Percentiles rank a stretch among this genome's conserved stretches.
Conservation (phyloP, 2,888 invertebrate genomes). For the Glyphotaelius pellucidus region DNA sequence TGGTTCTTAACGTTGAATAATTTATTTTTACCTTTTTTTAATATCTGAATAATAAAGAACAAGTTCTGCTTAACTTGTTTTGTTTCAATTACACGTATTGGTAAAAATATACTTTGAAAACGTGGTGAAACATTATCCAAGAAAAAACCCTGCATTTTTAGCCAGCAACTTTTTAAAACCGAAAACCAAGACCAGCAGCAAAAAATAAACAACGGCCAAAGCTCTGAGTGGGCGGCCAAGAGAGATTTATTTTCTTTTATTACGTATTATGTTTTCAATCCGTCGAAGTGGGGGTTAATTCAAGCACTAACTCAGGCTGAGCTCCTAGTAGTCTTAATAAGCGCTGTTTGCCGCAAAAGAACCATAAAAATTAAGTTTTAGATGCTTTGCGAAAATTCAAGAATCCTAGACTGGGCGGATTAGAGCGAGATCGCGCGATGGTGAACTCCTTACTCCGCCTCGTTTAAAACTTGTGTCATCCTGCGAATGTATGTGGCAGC, state of each 20-base stretch:
- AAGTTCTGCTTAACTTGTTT: no score
- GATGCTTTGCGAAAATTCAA: slow-evolving; percentile 37
- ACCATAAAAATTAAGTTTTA: slow-evolving; percentile 51
- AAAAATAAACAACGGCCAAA: neutral
- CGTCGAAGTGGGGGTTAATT: slow-evolving; percentile 21
- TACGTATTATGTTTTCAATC: neutral
- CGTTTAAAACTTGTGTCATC: slow-evolving; percentile 19
- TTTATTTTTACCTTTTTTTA: no score
- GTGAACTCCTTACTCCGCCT: neutral
- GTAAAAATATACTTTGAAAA: no score
- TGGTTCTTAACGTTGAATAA: no score
- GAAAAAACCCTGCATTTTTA: no score
- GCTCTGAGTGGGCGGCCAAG: neutral
- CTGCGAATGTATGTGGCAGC: neutral
- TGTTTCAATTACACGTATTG: no score
- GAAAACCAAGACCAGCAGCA: neutral
- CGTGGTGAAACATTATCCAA: no score
- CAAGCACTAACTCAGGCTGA: slow-evolving; percentile 25
- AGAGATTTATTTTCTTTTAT: neutral
- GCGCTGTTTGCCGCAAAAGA: slow-evolving; percentile 40
- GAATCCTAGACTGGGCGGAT: neutral
- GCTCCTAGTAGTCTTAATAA: slow-evolving; percentile 34
- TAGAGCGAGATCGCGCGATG: neutral
- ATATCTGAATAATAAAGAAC: no score
- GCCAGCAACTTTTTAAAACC: no score